Base-by-base conservation (phyloP, 2,888 invertebrate genomes). In the Phortica magna region DNA sequence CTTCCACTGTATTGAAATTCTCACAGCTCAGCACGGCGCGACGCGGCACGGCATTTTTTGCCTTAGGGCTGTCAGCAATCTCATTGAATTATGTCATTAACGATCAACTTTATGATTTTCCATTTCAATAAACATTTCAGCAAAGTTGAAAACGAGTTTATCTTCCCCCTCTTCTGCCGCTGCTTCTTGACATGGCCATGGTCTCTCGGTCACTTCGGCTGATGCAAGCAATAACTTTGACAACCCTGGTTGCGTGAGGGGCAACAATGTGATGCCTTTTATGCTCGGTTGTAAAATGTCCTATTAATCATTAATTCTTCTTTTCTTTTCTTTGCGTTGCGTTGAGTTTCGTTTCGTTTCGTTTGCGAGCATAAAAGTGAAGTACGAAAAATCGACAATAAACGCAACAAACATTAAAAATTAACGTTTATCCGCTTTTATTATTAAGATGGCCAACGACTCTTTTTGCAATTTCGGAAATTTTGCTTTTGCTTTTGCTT, bases 271-370 rank as follows among this genome's bases (percentile, higher is more conserved):
- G 17, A 55, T 17, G 17, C 68, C 68, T 68, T 68, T 68, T 68
- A 68, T 68, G 68, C 43, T 48, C 43, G 78, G 79, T 79, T 70
- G 59, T 75, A 75, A 75, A 75, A 68, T 31, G 55, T 70, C 43
- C 75, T 75, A 84, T 85, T 78, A 87, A 85, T 87, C 84, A 86
- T 83, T 86, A 78, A 85, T 87, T 80, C 72, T 53, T 17, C 10
- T 42, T 22, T n/a, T n/a, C n/a, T n/a, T n/a, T n/a, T n/a, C n/a
- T n/a, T 68, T 14, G 42, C 17, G 31, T 31, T 31, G 31, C 31
- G 31, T 31, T 31, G 31, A 2, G 31, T 31, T 31, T 31, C 31
- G 31, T 31, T 31, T 31, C 31, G 53, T 53, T n/a, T n/a, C n/a
- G n/a, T n/a, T n/a, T 59, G 59, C 22, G 59, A n/a, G 42, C 68